phyloP scores from a whole-genome alignment of 1,140 invertebrate genomes.

The Zaprionus camerounensis region DNA sequence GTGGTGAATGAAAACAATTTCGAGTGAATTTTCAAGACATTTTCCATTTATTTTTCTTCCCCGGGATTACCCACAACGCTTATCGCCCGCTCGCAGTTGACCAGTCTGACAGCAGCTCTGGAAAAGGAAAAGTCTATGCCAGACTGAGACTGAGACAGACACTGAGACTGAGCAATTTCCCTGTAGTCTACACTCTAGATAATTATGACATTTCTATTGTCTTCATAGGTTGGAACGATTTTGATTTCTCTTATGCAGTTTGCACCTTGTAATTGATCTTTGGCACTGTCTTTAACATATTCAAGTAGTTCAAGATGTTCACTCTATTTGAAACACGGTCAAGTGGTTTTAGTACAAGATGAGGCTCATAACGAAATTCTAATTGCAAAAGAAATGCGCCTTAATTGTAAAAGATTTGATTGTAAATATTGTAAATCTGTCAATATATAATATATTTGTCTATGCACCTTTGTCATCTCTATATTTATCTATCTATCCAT shows the following conservation, averaged over 20 bases:
- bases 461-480: too few relatives aligned
- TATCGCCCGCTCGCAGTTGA: slow-evolving; percentile 4
- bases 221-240: neutral
- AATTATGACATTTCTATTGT: neutral
- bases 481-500: too few relatives aligned
- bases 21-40: slow-evolving; percentile 7
- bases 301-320: too few relatives aligned
- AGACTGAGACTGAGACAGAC: neutral
- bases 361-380: too few relatives aligned
- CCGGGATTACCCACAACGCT: slow-evolving; percentile 1
- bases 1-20: slow-evolving; percentile 10
- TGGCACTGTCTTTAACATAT: too few relatives aligned
- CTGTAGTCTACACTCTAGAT: neutral
- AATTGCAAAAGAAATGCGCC: too few relatives aligned
- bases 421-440: too few relatives aligned
- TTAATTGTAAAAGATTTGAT: too few relatives aligned
- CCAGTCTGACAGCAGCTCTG: neutral
- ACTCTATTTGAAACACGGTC: too few relatives aligned
- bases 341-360: too few relatives aligned
- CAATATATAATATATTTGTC: too few relatives aligned
- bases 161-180: neutral
- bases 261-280: too few relatives aligned
- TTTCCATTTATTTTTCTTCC: slow-evolving; percentile 8
- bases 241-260: neutral
- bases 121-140: neutral